These are phyloP conservation scores for Hyla sarda DNA, from an alignment of 2,113 vertebrate genomes.

Conservation along the genomic window DNA sequence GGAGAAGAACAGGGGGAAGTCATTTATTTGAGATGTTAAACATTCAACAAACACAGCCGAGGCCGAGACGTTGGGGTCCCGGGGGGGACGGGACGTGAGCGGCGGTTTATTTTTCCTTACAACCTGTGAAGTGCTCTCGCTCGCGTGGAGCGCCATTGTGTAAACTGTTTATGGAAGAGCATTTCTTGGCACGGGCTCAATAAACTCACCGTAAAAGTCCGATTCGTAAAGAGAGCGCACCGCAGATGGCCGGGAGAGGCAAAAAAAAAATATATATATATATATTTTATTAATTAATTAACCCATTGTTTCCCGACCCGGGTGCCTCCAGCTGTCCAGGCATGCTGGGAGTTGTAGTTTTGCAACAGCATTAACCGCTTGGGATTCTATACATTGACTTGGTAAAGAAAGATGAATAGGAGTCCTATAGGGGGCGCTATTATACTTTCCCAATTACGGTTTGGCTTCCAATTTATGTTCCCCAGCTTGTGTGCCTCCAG, in stretches of 20 bases:
- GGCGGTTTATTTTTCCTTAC: slow-evolving; percentile 85
- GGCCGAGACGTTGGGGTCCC: slow-evolving; percentile 68
- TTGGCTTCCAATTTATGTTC: too few species aligned
- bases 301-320: too few species aligned
- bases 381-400: too few species aligned
- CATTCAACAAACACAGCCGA: slow-evolving; percentile 74
- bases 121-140: slow-evolving; percentile 74
- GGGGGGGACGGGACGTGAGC: slow-evolving; percentile 76
- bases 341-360: too few species aligned
- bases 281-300: too few species aligned
- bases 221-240: slow-evolving; percentile 83
- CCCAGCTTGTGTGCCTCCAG: too few species aligned
- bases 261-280: too few species aligned
- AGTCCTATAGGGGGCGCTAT: too few species aligned
- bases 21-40: slow-evolving; percentile 77
- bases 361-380: too few species aligned
- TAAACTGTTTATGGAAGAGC: slow-evolving; percentile 84
- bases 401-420: too few species aligned
- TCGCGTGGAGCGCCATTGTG: slow-evolving; percentile 77
- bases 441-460: too few species aligned
- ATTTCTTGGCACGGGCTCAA: slow-evolving; percentile 79
- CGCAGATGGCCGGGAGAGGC: slow-evolving; percentile 75
- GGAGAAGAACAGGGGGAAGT: slow-evolving; percentile 62
- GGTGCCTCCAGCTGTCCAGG: too few species aligned
- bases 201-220: slow-evolving; percentile 82